These are phyloP conservation scores for Chondrosia reniformis DNA, from an alignment of 37 sponge, comb jelly and placozoan genomes.

Conservation along the genomic window DNA sequence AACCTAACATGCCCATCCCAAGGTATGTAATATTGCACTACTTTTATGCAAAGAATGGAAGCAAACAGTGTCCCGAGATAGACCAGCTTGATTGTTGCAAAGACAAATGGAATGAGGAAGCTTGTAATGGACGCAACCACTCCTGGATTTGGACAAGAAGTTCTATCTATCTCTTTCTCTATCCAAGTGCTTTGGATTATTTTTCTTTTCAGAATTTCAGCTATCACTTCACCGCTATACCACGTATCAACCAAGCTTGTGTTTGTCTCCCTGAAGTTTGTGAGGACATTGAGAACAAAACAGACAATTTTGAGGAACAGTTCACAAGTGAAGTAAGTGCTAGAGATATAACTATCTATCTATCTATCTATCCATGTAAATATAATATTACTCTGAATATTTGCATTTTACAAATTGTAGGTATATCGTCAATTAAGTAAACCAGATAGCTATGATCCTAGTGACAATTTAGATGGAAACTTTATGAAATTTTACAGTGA, in stretches of 20 bases:
- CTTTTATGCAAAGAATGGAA: background rate
- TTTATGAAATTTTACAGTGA: conserved; percentile 6
- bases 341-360: background rate
- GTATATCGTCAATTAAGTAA: conserved; percentile 14
- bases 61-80: background rate
- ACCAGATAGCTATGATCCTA: conserved; percentile 9
- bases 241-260: conserved; percentile 12
- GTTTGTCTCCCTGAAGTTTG: background rate
- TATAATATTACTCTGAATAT: too few relatives aligned
- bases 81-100: background rate
- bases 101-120: background rate
- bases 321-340: conserved; percentile 8
- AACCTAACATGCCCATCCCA: conserved; percentile 27
- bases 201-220: conserved; percentile 10
- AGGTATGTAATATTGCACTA: conserved; percentile 2
- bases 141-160: conserved; percentile 23
- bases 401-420: too few relatives aligned
- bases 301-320: background rate
- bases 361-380: background rate
- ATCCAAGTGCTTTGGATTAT: conserved; percentile 14
- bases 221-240: conserved; percentile 9
- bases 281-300: background rate
- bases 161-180: conserved; percentile 7
- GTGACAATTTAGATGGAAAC: conserved; percentile 17
- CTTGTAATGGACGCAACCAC: background rate